Percentiles rank a stretch among this genome's conserved stretches.
Conservation (phyloP, 2,888 invertebrate genomes). For the Volucella zonaria region DNA sequence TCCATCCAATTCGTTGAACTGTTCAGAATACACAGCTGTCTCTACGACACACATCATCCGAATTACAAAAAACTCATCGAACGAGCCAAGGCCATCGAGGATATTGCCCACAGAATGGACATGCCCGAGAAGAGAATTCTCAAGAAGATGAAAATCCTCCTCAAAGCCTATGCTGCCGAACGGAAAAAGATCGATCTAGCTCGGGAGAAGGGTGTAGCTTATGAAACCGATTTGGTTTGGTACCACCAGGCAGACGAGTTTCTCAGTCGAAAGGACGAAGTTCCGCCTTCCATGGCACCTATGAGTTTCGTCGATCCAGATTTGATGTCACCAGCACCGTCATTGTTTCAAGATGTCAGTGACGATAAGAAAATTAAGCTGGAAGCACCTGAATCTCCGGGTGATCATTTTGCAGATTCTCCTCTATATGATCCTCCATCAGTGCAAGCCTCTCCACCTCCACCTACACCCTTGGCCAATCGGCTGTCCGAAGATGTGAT, state of each 20-base stretch:
- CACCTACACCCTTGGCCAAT: constrained; percentile 36
- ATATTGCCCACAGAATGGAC: constrained; percentile 74
- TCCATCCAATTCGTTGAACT: constrained; percentile 74
- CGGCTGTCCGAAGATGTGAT: not conserved
- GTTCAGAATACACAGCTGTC: constrained; percentile 58
- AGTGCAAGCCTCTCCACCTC: constrained; percentile 45
- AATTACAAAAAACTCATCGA: constrained; percentile 33
- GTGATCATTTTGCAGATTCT: constrained; percentile 39
- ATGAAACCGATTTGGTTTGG: constrained; percentile 74
- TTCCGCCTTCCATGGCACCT: not conserved
- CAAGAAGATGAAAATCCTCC: constrained; percentile 72
- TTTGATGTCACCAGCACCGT: constrained; percentile 71
- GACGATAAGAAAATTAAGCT: constrained; percentile 39
- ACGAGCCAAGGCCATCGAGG: constrained; percentile 51
- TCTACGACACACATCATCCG: constrained; percentile 60
- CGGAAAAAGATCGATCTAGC: constrained; percentile 60
- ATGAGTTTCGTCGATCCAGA: constrained; percentile 71
- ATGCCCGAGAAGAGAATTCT: constrained; percentile 69
- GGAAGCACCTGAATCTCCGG: constrained; percentile 56
- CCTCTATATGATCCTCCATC: not conserved
- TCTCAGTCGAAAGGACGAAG: constrained; percentile 21
- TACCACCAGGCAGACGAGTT: constrained; percentile 63
- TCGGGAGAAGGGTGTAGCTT: not conserved
- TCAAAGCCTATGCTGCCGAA: constrained; percentile 68
- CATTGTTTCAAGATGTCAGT: constrained; percentile 24